These are phyloP conservation scores for Sander vitreus DNA, from an alignment of 2,113 vertebrate genomes.

Conservation along the genomic window DNA sequence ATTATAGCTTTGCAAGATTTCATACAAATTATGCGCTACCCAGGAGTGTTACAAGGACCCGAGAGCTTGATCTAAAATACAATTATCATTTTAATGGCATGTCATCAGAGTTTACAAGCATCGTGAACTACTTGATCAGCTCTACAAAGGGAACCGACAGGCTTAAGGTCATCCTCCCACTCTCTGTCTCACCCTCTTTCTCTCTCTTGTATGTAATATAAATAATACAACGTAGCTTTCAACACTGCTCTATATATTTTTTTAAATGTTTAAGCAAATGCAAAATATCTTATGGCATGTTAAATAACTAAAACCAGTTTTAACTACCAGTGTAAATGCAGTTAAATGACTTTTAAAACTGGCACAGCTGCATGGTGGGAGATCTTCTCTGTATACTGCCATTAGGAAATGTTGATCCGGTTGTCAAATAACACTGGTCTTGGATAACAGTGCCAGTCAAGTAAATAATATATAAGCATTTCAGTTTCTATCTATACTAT, in stretches of 20 bases:
- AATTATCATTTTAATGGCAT: constrained; percentile 48
- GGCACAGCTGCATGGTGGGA: neutral
- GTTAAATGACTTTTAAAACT: neutral
- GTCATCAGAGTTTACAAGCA: constrained; percentile 45
- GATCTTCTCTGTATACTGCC: neutral
- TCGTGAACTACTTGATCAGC: constrained; percentile 38
- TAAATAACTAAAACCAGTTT: constrained; percentile 2
- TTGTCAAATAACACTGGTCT: neutral
- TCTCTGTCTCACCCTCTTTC: neutral
- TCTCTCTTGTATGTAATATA: constrained; percentile 6
- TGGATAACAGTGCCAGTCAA: neutral
- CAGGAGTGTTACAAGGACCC: neutral
- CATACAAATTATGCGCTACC: constrained; percentile 7
- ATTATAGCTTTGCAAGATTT: constrained; percentile 32
- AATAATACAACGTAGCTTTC: neutral
- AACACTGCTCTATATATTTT: neutral
- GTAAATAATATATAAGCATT: neutral
- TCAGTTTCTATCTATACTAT: too few species aligned
- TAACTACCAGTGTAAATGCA: neutral
- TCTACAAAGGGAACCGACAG: constrained; percentile 28
- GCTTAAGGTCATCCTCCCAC: constrained; percentile 29
- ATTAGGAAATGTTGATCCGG: neutral
- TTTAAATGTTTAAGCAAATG: neutral
- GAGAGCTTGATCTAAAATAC: constrained; percentile 18
- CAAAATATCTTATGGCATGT: neutral